A percentile compares a stretch with the other conserved stretches of the same genome.
These are phyloP conservation scores for Oophaga pumilio DNA, from an alignment of 2,113 vertebrate species.

Conservation along the genomic window DNA sequence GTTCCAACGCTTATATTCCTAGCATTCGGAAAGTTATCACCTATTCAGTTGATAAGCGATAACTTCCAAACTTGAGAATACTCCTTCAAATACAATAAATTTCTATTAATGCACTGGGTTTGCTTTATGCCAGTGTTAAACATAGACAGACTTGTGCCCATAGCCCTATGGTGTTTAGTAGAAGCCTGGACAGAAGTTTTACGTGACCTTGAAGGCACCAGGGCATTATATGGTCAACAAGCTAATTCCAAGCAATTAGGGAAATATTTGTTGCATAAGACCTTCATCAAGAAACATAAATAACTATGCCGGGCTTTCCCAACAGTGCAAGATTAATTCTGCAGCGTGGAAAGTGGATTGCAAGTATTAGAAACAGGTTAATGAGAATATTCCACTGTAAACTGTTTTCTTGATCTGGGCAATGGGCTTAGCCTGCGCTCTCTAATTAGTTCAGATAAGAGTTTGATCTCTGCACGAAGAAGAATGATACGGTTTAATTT, in stretches of 20 bases:
- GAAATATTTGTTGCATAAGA: conserved; percentile 50
- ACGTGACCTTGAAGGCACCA: conserved; percentile 53
- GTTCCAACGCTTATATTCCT: too few relatives aligned
- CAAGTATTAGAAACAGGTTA: conserved; percentile 64
- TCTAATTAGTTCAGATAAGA: conserved; percentile 72
- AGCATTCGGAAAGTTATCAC: too few relatives aligned
- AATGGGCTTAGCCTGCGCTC: conserved; percentile 62
- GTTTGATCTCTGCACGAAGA: conserved; percentile 62
- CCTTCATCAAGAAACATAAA: neutral
- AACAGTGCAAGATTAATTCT: conserved; percentile 52
- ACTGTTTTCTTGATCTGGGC: conserved; percentile 62
- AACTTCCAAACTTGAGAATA: too few relatives aligned
- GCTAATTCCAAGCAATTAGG: conserved; percentile 61
- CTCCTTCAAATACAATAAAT: neutral
- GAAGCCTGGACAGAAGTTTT: conserved; percentile 8
- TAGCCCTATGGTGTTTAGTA: neutral
- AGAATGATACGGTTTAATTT: conserved; percentile 62
- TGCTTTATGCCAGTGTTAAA: neutral
- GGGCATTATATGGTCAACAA: conserved; percentile 58
- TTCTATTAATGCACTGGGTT: neutral
- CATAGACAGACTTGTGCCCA: neutral
- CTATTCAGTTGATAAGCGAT: too few relatives aligned
- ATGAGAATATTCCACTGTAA: conserved; percentile 63
- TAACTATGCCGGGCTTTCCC: conserved; percentile 31
- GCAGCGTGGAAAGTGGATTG: conserved; percentile 55